These are phyloP conservation scores for Candoia aspera DNA, from an alignment of 2,113 vertebrate species.

Conservation along the genomic window DNA sequence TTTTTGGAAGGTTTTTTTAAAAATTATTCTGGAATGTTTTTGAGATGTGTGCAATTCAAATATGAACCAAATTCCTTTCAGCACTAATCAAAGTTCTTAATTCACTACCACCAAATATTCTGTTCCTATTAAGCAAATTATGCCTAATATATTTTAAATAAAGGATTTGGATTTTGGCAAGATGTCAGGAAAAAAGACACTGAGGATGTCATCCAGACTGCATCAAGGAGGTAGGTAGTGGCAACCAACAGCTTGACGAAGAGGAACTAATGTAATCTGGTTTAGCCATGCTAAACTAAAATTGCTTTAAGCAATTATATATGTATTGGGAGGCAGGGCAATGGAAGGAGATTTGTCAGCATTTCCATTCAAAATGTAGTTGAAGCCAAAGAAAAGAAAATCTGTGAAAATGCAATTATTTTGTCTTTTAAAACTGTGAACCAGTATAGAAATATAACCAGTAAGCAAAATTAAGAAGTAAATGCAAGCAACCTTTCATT, in stretches of 20 bases:
- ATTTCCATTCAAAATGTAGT: not conserved
- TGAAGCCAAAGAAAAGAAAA: not conserved
- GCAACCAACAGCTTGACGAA: not conserved
- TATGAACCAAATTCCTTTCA: not conserved
- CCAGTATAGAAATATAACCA: conserved; percentile 1
- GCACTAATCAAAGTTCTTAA: not conserved
- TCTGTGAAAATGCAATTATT: not conserved
- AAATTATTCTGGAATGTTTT: not conserved
- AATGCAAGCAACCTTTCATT: conserved; percentile 41
- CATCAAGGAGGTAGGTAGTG: not conserved
- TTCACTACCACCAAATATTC: not conserved
- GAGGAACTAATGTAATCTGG: not conserved
- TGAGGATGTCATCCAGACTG: not conserved
- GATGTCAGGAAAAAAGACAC: not conserved
- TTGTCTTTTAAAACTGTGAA: conserved; percentile 6
- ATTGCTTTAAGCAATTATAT: not conserved
- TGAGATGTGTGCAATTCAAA: not conserved
- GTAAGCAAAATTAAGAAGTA: conserved; percentile 44
- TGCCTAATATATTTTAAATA: not conserved
- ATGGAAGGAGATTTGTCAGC: not conserved
- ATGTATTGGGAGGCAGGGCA: not conserved
- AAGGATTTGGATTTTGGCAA: not conserved
- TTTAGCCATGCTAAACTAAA: not conserved
- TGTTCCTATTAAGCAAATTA: not conserved
- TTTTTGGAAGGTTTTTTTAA: too few relatives aligned